Evolutionary conservation across 2,113 vertebrate genomes (phyloP), one percentile per base, ranked within the genome.

Genomic region (Forbesichthys papilliferus): DNA sequence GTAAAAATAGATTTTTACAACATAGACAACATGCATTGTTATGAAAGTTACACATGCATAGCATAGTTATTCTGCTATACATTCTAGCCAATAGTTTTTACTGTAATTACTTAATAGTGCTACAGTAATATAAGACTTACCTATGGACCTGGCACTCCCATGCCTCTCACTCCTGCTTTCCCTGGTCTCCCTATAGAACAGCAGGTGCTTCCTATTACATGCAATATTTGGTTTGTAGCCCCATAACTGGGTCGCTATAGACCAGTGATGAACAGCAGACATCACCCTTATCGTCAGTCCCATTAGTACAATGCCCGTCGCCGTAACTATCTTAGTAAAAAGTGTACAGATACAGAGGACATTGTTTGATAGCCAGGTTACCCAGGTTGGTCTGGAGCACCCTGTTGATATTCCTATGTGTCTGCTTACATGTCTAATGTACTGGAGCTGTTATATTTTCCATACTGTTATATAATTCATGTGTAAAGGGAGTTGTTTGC

Each of bases 111-210:
- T 16, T 18, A 10, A 12, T 27, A 33, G 48, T 20, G 11, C 10
- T 47, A 12, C 9, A 16, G 13, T 55, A 36, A 11, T 33, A 34
- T 10, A 2, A 42, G 14, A 3, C 86, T 82, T 77, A 93, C 93
- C 80, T 93, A 93, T 9, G 89, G 80, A 62, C 93, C 93, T 48
- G 87, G 89, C 58, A 87, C 66, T 60, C 93, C 93, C 1, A 84
- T 52, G 11, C 85, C 89, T 76, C 82, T 88, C 68, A 89, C 81
- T 27, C 93, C 93, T 4, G 67, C 74, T 6, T 42, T 58, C 93
- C 93, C 63, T 83, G 84, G 42, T 88, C 82, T 65, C 93, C 93
- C 93, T 94, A 69, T 58, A 57, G 58, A 64, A 10, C 58, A 74
- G 58, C 68, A 7, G n/a, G 14, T 36, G 63, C 62, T 42, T 33